phyloP scores from a whole-genome alignment of 2,113 vertebrate species.

The Copsychus sechellarum region DNA sequence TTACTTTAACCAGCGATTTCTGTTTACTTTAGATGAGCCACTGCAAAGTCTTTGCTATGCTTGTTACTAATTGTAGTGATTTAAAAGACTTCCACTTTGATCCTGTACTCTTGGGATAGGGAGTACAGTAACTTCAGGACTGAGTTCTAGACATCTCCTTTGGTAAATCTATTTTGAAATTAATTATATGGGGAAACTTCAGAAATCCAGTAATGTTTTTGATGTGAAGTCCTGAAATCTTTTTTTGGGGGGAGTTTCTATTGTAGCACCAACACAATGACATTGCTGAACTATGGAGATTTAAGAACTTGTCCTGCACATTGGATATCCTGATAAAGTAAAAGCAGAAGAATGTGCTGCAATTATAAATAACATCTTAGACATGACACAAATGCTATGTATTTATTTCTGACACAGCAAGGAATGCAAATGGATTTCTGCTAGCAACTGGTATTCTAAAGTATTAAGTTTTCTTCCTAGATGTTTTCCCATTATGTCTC shows the following conservation, averaged over 20 bases:
- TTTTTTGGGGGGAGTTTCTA: not conserved
- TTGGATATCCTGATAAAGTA: not conserved
- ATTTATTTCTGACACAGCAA: constrained; percentile 5
- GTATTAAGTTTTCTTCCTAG: not conserved
- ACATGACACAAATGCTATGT: not conserved
- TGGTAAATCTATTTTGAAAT: not conserved
- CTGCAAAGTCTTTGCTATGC: not conserved
- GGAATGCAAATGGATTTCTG: not conserved
- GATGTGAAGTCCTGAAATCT: not conserved
- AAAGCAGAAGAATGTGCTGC: not conserved
- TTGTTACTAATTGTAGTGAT: not conserved
- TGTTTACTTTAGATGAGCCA: not conserved
- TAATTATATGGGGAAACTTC: not conserved
- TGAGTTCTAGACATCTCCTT: not conserved
- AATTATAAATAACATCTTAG: not conserved
- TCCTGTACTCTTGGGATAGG: not conserved
- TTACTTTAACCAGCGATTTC: not conserved
- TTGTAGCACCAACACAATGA: not conserved
- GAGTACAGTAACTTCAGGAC: not conserved
- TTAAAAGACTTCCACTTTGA: not conserved
- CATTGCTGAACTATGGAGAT: not conserved
- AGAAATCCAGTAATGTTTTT: not conserved
- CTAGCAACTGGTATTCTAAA: not conserved
- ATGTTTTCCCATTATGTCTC: constrained; percentile 11
- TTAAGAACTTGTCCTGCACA: not conserved